Evolutionary conservation across 2,797 vertebrate genomes (phyloP).

Genomic region (Rhincodon typus): DNA sequence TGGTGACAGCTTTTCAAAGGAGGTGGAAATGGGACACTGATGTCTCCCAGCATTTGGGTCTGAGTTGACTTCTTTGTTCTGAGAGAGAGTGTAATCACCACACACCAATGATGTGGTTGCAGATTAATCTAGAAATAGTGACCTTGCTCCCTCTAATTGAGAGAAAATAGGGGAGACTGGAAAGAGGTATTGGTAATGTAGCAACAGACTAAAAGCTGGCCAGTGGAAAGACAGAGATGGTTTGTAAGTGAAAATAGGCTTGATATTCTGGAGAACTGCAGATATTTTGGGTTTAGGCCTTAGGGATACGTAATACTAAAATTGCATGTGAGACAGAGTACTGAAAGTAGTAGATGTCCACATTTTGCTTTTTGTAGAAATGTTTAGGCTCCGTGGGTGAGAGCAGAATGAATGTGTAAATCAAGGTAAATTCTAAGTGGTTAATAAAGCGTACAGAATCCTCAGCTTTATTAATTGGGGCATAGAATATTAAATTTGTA

Average conservation of each 20-base stretch:
- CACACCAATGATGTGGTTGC: background rate
- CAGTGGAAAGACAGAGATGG: too few relatives aligned
- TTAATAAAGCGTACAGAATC: too few relatives aligned
- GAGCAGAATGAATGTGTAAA: background rate
- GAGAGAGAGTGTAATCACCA: background rate
- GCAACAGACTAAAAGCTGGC: background rate
- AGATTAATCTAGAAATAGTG: background rate
- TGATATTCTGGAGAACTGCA: too few relatives aligned
- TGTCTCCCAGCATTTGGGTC: background rate
- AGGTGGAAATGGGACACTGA: background rate
- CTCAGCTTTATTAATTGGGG: too few relatives aligned
- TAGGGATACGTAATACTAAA: background rate
- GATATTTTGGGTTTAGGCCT: too few relatives aligned
- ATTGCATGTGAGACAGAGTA: background rate
- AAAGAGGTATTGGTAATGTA: background rate
- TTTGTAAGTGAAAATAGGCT: background rate
- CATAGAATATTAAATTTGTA: too few relatives aligned
- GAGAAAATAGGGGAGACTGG: background rate
- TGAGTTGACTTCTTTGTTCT: background rate
- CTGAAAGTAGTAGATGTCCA: background rate
- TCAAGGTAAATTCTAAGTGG: background rate
- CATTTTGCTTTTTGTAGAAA: background rate
- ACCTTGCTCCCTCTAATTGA: background rate
- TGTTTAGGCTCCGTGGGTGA: background rate
- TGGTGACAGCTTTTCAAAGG: background rate